Base-by-base conservation (phyloP, 2,888 invertebrate genomes). In the Coelopa pilipes region DNA sequence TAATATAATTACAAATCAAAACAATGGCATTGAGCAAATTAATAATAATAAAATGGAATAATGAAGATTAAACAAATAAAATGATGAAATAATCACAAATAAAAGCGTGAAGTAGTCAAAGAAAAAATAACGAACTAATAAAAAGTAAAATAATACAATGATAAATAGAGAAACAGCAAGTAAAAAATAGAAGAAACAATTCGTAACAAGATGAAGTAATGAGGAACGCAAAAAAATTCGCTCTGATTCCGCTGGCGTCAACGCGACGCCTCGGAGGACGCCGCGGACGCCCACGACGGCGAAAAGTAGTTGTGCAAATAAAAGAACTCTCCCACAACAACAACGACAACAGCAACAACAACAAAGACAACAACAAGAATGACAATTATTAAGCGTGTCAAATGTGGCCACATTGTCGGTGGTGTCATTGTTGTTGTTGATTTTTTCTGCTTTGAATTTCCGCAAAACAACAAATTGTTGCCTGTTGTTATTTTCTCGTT, bases 171-270 rank as follows among this genome's bases (percentile, higher is more conserved):
- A 34, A 34, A 34, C 2, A 34, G 7, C 7, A 34, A 34, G 7
- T 4, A 34, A 34, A 7, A 34, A 34, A 34, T 34, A 34, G 2
- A 34, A 34, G n/a, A 34, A 34, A 34, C 34, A 34, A 34, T 34
- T 4, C 7, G 34, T 34, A 34, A 34, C 34, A 34, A 34, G 7
- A 34, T 34, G 34, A 34, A 34, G 34, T 34, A 34, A 59, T 21
- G 19, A 21, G 24, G 19, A 19, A 60, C n/a, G 17, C 10, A 65
- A 65, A n/a, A 46, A 62, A 62, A 4, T 21, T 65, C 12, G 65
- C 65, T 65, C 65, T 65, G 65, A 65, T 65, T 65, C 47, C 47
- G 46, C 13, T 19, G 65, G 65, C 65, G 65, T 47, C 65, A 65
- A 47, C 19, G 47, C 19, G 57, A 59, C 57, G 57, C 57, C 57